phyloP scores from a whole-genome alignment of 2,113 vertebrate species.

The Callithrix jacchus region DNA sequence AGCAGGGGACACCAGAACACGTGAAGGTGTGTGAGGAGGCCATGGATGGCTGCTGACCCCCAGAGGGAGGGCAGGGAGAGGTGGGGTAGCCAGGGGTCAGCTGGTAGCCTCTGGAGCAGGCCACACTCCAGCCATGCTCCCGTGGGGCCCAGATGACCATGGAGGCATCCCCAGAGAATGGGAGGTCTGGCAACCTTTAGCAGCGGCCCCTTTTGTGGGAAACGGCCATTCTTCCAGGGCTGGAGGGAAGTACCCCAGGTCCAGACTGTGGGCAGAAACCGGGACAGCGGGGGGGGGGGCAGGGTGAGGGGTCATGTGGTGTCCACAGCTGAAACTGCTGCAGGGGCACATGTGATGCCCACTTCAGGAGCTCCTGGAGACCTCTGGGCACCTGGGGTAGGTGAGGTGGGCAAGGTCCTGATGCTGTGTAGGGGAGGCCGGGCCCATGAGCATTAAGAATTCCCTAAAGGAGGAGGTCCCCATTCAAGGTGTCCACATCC shows the following conservation, averaged over 20 bases:
- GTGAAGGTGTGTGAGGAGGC: rapidly evolving
- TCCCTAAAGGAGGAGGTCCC: background rate
- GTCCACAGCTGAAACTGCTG: rapidly evolving
- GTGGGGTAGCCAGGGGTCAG: background rate
- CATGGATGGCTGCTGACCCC: background rate
- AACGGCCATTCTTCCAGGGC: background rate
- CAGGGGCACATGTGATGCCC: rapidly evolving
- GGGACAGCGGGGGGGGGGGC: too few relatives aligned
- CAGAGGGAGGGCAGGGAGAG: background rate
- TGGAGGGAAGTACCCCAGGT: background rate
- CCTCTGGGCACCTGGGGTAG: rapidly evolving
- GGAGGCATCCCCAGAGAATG: background rate
- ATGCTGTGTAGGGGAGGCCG: rapidly evolving
- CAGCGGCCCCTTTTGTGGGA: background rate
- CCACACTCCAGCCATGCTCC: background rate
- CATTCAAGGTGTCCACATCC: background rate
- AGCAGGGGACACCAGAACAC: too few relatives aligned
- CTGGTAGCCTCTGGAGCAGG: background rate
- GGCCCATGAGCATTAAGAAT: background rate
- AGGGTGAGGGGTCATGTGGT: rapidly evolving
- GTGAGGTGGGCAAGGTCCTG: background rate
- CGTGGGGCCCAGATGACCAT: background rate
- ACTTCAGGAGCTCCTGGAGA: background rate
- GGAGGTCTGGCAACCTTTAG: background rate
- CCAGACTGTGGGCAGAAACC: background rate